Evolutionary conservation across 2,113 vertebrate genomes (phyloP).

Genomic region (Passerina amoena): DNA sequence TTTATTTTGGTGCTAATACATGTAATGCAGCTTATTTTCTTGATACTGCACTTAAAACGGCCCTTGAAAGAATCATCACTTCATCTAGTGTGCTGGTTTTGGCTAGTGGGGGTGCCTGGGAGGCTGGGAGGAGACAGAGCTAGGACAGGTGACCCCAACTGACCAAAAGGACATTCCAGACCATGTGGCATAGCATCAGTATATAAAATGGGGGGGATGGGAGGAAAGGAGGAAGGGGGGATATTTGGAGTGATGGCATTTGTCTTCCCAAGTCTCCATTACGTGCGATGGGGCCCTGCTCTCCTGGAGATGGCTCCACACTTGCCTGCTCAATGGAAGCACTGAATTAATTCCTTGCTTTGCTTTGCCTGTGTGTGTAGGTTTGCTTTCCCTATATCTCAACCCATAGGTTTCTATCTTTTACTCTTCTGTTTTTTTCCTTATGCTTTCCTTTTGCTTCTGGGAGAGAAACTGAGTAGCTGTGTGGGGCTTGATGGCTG

Average conservation of each 20-base stretch:
- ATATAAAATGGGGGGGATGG: accelerated
- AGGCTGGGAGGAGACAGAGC: neutral
- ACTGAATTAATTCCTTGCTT: neutral
- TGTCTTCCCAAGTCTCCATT: neutral
- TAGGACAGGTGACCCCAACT: neutral
- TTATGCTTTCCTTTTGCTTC: neutral
- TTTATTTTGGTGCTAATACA: neutral
- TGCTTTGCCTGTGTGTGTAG: neutral
- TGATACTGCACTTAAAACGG: neutral
- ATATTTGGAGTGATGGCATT: neutral
- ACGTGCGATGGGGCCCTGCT: accelerated
- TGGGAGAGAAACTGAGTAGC: neutral
- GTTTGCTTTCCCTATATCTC: neutral
- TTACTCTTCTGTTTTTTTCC: neutral
- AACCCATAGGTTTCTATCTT: neutral
- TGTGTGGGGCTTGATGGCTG: accelerated
- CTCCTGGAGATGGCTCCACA: neutral
- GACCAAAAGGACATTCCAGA: neutral
- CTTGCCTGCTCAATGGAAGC: no score
- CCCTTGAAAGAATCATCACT: neutral
- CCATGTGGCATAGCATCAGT: neutral
- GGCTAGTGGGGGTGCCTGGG: accelerated
- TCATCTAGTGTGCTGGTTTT: neutral
- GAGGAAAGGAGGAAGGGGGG: accelerated
- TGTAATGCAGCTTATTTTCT: neutral